Conservation (phyloP, 2,113 vertebrate genomes). For the Corapipo altera region DNA sequence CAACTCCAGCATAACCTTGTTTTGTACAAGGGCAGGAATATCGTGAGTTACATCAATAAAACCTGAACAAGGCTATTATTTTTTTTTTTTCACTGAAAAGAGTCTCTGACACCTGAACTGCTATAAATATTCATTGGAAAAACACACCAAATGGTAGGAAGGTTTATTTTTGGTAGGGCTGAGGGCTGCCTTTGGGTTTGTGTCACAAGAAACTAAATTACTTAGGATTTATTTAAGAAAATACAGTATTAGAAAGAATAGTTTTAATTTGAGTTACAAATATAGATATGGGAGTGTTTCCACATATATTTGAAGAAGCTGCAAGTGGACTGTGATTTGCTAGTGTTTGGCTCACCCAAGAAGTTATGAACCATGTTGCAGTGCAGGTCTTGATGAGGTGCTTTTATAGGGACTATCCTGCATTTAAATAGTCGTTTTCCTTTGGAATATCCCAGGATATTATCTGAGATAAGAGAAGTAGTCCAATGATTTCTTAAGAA, state of each 20-base stretch:
- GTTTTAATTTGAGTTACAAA: background rate
- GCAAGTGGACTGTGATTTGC: background rate
- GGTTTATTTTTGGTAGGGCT: background rate
- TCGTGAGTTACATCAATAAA: background rate
- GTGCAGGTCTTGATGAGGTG: background rate
- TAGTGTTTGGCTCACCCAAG: background rate
- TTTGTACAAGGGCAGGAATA: constrained; percentile 1
- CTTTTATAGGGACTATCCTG: background rate
- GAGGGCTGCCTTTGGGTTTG: background rate
- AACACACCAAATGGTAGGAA: background rate
- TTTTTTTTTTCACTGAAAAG: background rate
- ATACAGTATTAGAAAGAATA: background rate
- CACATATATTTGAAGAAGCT: background rate
- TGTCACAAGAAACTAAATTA: background rate
- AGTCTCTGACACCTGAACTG: background rate
- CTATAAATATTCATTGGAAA: background rate
- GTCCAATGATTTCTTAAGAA: background rate
- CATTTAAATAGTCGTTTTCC: background rate
- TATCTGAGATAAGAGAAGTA: background rate
- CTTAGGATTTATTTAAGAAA: background rate
- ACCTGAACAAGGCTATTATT: background rate
- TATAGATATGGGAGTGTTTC: background rate
- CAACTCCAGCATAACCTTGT: constrained; percentile 12
- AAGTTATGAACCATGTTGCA: background rate
- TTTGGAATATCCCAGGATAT: background rate